Evolutionary conservation across 2,888 invertebrate genomes (phyloP).

Genomic region (Stegophylla sp.): DNA sequence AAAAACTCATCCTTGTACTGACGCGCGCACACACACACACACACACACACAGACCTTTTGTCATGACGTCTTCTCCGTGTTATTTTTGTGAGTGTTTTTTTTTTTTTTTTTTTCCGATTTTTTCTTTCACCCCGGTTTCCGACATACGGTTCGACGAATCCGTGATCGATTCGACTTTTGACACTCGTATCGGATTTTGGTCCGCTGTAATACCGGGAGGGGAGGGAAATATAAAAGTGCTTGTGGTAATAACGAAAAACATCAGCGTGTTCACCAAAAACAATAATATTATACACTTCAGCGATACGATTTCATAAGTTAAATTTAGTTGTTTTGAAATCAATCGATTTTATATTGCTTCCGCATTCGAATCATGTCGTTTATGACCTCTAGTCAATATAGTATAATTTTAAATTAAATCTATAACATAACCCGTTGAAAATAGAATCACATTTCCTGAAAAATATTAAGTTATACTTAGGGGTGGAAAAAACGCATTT

Average conservation of each 20-base stretch:
- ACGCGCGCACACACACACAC: background rate
- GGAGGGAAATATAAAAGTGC: background rate
- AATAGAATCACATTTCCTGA: too few relatives aligned
- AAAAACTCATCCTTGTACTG: slow-evolving; percentile 27
- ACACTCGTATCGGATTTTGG: slow-evolving; percentile 26
- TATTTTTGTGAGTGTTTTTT: slow-evolving; percentile 30
- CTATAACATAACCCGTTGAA: too few relatives aligned
- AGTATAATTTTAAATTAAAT: too few relatives aligned
- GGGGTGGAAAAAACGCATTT: too few relatives aligned
- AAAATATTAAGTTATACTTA: too few relatives aligned
- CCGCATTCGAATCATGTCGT: too few relatives aligned
- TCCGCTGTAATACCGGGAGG: background rate
- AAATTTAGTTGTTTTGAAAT: too few relatives aligned
- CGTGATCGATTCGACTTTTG: slow-evolving; percentile 53
- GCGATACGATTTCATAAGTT: too few relatives aligned
- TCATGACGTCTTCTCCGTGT: slow-evolving; percentile 41
- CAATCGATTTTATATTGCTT: too few relatives aligned
- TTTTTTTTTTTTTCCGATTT: background rate
- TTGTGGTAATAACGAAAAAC: background rate
- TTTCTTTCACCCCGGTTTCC: background rate
- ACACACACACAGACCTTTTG: slow-evolving; percentile 31
- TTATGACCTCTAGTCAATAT: too few relatives aligned
- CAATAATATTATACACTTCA: background rate
- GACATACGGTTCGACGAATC: slow-evolving; percentile 27
- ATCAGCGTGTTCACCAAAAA: background rate